Conservation (phyloP, 2,797 vertebrate species). For the Falco rusticolus region DNA sequence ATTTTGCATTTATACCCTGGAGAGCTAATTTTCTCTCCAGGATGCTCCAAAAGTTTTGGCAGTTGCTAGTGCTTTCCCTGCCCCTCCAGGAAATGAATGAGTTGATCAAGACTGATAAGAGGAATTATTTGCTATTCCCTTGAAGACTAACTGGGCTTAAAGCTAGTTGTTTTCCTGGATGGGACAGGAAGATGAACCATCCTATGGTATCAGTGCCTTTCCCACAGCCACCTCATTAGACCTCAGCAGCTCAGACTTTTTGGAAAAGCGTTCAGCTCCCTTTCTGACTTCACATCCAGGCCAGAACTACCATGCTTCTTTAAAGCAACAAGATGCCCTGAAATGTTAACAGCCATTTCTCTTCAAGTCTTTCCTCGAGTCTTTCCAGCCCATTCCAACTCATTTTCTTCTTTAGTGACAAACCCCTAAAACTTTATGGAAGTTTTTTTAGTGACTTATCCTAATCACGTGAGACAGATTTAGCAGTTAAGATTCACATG, state of each 20-base stretch:
- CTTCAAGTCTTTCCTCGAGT: background rate
- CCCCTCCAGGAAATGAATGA: slow-evolving; percentile 4
- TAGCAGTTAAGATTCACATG: background rate
- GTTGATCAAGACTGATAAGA: slow-evolving; percentile 10
- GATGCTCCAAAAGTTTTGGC: slow-evolving; percentile 31
- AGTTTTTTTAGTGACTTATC: background rate
- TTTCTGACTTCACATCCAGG: background rate
- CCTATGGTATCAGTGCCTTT: background rate
- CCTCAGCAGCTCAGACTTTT: background rate
- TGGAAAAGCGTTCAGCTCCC: background rate
- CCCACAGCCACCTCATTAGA: background rate
- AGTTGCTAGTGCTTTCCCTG: slow-evolving; percentile 28
- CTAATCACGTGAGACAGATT: background rate
- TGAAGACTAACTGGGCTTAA: background rate
- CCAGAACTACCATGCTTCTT: background rate
- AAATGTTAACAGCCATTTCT: background rate
- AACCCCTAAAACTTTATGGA: background rate
- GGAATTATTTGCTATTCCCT: background rate
- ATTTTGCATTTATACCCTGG: slow-evolving; percentile 51
- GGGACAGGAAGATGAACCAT: background rate
- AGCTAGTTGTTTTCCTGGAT: background rate
- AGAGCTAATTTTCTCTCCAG: slow-evolving; percentile 46
- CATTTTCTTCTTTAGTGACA: background rate
- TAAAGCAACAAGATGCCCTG: background rate
- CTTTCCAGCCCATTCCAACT: background rate